Base-by-base conservation (phyloP, 1,140 invertebrate genomes). In the Pollicipes pollicipes region DNA sequence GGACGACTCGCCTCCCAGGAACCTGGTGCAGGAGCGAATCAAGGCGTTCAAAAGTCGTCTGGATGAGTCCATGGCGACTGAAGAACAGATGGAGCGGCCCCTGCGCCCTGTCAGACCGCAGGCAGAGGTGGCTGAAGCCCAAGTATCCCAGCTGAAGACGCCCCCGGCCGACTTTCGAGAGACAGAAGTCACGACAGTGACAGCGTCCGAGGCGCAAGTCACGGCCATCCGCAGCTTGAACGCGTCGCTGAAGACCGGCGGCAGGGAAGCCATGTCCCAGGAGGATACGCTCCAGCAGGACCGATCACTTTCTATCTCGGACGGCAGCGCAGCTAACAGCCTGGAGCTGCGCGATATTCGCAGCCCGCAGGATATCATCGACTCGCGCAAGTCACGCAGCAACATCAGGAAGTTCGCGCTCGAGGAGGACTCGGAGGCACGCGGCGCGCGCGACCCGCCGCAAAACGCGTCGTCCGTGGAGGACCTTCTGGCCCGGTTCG, bases 401-500 rank as follows among this genome's bases (percentile, higher is more conserved):
- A 75, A 75, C 67, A 71, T 75, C 27, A 71, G 75, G 37, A 75
- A 73, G 30, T 75, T 75, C 68, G 70, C 74, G 66, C 73, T 75
- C 66, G 75, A 75, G 68, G 75, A 75, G 30, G 75, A 75, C 68
- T 35, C 66, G 30, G 45, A 58, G 45, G 13, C 45, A 2, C 45
- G 17, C 6, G 45, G 13, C 8, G 13, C 6, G 6, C 13, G 45
- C 17, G 45, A 58, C n/a, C n/a, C n/a, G 21, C 45, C 45, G 8
- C 45, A 58, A 10, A 58, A 58, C 45, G 83, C 82, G 70, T n/a
- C n/a, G n/a, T 82, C 83, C 0, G 83, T 84, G 0, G 83, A 81
- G 72, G 83, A 83, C 73, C 73, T 84, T 0, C 69, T 84, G 21
- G 82, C 82, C 0, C 81, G 84, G 72, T 84, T 84, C 73, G 83